These are phyloP conservation scores for Polypterus senegalus DNA, from an alignment of 2,113 vertebrate genomes.

Conservation along the genomic window DNA sequence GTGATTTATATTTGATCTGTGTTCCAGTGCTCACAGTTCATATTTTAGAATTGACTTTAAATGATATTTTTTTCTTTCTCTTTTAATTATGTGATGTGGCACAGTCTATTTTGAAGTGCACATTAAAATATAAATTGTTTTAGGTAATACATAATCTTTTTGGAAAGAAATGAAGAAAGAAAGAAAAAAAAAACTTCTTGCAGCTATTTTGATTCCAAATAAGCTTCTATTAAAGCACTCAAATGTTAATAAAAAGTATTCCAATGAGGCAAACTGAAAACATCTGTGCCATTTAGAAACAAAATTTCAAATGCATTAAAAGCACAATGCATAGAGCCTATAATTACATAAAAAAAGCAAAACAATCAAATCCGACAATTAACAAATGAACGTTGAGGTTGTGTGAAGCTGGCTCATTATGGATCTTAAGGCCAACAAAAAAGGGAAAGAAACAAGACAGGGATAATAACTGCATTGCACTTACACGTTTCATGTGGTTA, in stretches of 20 bases:
- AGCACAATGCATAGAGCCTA: constrained; percentile 4
- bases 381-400: constrained; percentile 5
- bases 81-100: neutral
- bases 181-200: constrained; percentile 1
- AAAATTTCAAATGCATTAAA: constrained; percentile 6
- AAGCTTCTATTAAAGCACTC: constrained; percentile 12
- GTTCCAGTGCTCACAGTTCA: too few relatives aligned
- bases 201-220: constrained; percentile 1
- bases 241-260: constrained; percentile 7
- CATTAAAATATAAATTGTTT: neutral
- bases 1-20: too few relatives aligned
- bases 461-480: constrained; percentile 9
- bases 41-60: too few relatives aligned
- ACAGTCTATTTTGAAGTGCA: neutral
- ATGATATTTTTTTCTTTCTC: neutral
- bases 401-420: neutral
- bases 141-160: neutral
- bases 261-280: constrained; percentile 6
- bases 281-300: constrained; percentile 5
- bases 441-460: neutral
- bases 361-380: constrained; percentile 6
- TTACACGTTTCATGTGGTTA: constrained; percentile 12
- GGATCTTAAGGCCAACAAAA: neutral
- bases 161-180: neutral
- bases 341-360: constrained; percentile 16